phyloP scores from a whole-genome alignment of 2,888 invertebrate genomes.

The Pachymerium ferrugineum region DNA sequence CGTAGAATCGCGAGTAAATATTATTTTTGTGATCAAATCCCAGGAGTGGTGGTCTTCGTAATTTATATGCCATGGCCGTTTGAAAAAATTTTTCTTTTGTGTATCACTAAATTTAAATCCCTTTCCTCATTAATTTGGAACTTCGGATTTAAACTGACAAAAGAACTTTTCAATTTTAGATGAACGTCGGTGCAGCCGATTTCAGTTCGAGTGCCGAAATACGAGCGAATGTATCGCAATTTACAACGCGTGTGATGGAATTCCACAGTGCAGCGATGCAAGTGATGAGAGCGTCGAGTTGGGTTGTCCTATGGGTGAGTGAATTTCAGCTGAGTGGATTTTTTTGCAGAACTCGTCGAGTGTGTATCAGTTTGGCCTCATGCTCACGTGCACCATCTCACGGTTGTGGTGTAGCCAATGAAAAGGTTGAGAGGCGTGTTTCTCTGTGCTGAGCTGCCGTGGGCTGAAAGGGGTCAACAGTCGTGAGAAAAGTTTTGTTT shows the following conservation, averaged over 20 bases:
- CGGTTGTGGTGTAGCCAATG: constrained; percentile 6
- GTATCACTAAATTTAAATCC: not conserved
- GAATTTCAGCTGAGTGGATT: not conserved
- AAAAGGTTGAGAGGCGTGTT: not conserved
- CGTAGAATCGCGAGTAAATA: constrained; percentile 40
- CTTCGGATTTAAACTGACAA: constrained; percentile 5
- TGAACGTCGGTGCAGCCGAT: constrained; percentile 61
- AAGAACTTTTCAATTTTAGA: constrained; percentile 26
- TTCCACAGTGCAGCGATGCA: constrained; percentile 81
- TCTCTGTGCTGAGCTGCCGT: not conserved
- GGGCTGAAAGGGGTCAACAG: not conserved
- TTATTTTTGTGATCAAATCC: constrained; percentile 42
- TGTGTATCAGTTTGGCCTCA: not conserved
- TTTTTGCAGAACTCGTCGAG: not conserved
- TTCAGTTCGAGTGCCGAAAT: constrained; percentile 80
- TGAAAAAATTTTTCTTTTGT: constrained; percentile 3
- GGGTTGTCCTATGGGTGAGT: constrained; percentile 56
- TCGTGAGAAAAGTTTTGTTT: not conserved
- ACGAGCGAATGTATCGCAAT: constrained; percentile 88
- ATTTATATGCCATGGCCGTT: constrained; percentile 49
- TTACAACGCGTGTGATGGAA: constrained; percentile 91
- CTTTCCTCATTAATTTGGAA: not conserved
- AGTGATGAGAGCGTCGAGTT: constrained; percentile 86
- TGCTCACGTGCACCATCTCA: no score
- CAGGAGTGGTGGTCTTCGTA: constrained; percentile 49